phyloP scores from a whole-genome alignment of 1,140 invertebrate species.

The Leptinotarsa undecemlineata region DNA sequence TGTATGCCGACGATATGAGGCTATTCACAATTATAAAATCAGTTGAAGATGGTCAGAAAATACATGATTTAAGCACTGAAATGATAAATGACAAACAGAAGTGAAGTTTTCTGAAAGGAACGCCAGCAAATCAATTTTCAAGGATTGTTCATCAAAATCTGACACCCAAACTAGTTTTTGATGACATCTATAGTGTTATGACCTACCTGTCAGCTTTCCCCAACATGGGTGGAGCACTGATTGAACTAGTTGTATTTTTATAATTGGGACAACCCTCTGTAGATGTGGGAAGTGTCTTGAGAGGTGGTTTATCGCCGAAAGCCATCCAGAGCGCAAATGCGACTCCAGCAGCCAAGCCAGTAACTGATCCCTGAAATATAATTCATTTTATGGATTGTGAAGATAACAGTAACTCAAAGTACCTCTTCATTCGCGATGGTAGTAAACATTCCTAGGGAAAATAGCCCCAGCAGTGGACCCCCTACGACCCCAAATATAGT shows the following conservation, averaged over 20 bases:
- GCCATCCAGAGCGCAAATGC: conserved; percentile 80
- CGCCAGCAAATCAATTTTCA: too few relatives aligned
- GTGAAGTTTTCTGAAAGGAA: too few relatives aligned
- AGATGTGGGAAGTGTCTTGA: conserved; percentile 62
- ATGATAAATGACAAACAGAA: too few relatives aligned
- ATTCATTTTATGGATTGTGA: background rate
- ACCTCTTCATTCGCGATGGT: conserved; percentile 64
- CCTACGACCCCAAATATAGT: conserved; percentile 82
- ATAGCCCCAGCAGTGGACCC: conserved; percentile 78
- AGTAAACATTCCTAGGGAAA: conserved; percentile 77
- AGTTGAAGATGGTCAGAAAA: too few relatives aligned
- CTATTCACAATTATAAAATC: too few relatives aligned
- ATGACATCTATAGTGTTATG: background rate
- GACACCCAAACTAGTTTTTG: too few relatives aligned
- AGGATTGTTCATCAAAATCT: too few relatives aligned
- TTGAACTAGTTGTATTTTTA: conserved; percentile 13
- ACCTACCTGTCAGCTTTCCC: conserved; percentile 9
- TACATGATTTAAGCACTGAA: too few relatives aligned
- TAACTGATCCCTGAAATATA: conserved; percentile 66
- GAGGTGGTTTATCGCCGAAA: conserved; percentile 78
- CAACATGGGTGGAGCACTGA: background rate
- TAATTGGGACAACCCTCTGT: conserved; percentile 60
- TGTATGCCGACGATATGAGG: too few relatives aligned
- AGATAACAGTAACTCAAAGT: too few relatives aligned
- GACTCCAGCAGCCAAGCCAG: conserved; percentile 68